Conservation (phyloP, 2,888 invertebrate genomes). For the Drosophila meridionalis region DNA sequence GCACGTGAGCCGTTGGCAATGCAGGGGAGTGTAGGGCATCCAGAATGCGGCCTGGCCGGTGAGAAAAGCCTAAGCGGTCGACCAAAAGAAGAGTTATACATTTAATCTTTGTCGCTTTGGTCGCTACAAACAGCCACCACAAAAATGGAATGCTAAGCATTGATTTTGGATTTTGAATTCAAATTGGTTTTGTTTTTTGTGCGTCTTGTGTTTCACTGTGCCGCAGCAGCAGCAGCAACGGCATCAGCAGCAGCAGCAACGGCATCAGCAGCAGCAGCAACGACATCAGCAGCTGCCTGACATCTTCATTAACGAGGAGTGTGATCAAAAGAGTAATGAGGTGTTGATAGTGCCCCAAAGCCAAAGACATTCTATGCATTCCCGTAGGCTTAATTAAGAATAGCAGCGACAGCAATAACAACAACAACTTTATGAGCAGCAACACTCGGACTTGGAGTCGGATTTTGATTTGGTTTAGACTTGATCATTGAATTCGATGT, state of each 20-base stretch:
- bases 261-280: background rate
- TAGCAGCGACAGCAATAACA: constrained; percentile 33
- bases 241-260: background rate
- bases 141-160: constrained; percentile 69
- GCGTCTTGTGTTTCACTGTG: constrained; percentile 33
- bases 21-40: constrained; percentile 29
- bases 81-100: constrained; percentile 66
- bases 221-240: constrained; percentile 22
- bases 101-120: constrained; percentile 80
- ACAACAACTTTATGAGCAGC: constrained; percentile 20
- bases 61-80: constrained; percentile 36
- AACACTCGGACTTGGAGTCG: background rate
- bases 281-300: constrained; percentile 59
- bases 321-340: constrained; percentile 83
- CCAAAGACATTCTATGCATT: constrained; percentile 64
- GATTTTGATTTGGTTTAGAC: background rate
- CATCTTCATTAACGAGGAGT: constrained; percentile 82
- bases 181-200: constrained; percentile 60
- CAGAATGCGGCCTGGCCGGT: constrained; percentile 1
- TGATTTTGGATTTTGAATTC: constrained; percentile 73
- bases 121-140: constrained; percentile 37
- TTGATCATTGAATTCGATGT: background rate
- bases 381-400: constrained; percentile 68
- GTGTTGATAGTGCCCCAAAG: constrained; percentile 82
- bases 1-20: background rate